phyloP scores from a whole-genome alignment of 2,113 vertebrate species.

The Paramormyrops kingsleyae region DNA sequence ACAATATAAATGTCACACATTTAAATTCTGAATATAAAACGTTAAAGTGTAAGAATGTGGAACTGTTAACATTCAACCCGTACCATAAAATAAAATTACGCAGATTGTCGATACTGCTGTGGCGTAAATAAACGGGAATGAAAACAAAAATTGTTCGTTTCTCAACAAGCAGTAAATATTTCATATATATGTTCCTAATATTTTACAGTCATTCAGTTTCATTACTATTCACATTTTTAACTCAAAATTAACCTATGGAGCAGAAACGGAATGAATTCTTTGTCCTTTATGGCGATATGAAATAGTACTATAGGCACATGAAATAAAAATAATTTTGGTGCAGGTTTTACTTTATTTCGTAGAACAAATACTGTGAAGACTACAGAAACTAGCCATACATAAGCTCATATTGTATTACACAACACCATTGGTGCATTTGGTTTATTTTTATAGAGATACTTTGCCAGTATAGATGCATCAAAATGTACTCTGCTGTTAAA shows the following conservation, averaged over 20 bases:
- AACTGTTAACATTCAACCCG: neutral
- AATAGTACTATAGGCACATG: neutral
- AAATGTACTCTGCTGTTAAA: neutral
- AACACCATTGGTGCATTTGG: neutral
- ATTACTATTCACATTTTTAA: neutral
- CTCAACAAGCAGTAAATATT: neutral
- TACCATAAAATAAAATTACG: neutral
- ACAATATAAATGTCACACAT: neutral
- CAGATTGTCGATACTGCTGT: neutral
- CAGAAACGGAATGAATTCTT: neutral
- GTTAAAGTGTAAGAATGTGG: neutral
- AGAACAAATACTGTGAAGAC: neutral
- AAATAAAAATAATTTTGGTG: neutral
- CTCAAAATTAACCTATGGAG: neutral
- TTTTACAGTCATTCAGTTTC: neutral
- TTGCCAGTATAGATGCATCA: neutral
- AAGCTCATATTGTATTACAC: neutral
- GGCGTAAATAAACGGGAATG: neutral
- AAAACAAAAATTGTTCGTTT: neutral
- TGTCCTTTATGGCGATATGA: neutral
- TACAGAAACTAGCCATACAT: neutral
- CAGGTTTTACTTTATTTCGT: neutral
- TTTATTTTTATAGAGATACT: neutral
- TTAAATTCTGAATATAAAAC: neutral
- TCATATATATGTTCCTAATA: neutral